phyloP scores from a whole-genome alignment of 2,797 vertebrate species.

The Apogon hyalosoma region DNA sequence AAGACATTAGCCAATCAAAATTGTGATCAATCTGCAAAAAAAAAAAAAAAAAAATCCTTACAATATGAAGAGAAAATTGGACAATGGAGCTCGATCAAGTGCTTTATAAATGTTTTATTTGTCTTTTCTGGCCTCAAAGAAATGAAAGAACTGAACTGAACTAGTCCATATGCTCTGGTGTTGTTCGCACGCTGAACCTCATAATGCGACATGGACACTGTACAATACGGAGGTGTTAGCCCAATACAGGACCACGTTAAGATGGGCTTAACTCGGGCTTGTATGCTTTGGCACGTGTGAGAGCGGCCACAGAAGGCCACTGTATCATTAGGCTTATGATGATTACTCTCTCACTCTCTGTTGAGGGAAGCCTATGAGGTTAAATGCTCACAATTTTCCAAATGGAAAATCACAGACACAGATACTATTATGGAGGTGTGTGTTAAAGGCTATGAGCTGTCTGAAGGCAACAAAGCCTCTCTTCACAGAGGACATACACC shows the following conservation, averaged over 20 bases:
- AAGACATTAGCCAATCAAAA: no score
- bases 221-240: slow-evolving; percentile 48
- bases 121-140: no score
- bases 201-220: slow-evolving; percentile 27
- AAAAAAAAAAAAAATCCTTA: no score
- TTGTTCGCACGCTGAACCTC: not conserved
- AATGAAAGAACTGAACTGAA: no score
- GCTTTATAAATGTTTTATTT: no score
- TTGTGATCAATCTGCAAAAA: no score
- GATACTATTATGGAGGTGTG: slow-evolving; percentile 78
- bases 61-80: no score
- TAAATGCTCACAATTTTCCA: slow-evolving; percentile 75
- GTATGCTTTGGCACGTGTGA: slow-evolving; percentile 62
- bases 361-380: slow-evolving; percentile 50
- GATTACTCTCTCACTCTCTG: slow-evolving; percentile 56
- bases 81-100: no score
- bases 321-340: slow-evolving; percentile 69
- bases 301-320: slow-evolving; percentile 62
- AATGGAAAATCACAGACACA: slow-evolving; percentile 81
- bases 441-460: slow-evolving; percentile 66
- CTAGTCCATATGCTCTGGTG: not conserved
- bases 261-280: slow-evolving; percentile 46
- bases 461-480: slow-evolving; percentile 78
- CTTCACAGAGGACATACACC: slow-evolving; percentile 77
- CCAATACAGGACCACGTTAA: slow-evolving; percentile 49